Conservation (phyloP, 2,113 vertebrate genomes). For the Phalacrocorax brasilianus region DNA sequence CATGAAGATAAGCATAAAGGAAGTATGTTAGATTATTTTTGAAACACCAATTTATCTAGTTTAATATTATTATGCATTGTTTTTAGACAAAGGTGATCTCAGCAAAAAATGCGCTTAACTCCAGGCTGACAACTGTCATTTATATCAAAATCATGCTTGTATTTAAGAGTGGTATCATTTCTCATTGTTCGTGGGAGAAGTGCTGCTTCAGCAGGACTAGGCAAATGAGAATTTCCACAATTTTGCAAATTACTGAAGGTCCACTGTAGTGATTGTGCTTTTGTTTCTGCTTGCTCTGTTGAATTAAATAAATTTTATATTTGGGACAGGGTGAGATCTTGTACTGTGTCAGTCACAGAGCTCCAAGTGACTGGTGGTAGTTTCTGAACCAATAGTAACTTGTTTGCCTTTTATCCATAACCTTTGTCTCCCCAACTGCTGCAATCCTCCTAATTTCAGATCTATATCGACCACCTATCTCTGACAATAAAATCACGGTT, state of each 20-base stretch:
- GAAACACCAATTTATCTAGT: not conserved
- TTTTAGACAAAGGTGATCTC: conserved; percentile 7
- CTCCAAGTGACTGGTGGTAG: not conserved
- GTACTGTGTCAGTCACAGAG: not conserved
- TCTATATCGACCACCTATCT: not conserved
- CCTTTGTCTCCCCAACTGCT: not conserved
- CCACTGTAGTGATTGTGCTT: not conserved
- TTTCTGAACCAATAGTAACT: not conserved
- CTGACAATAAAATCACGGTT: not conserved
- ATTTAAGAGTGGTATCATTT: not conserved
- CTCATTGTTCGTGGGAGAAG: not conserved
- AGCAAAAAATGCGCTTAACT: conserved; percentile 22
- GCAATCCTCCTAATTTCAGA: not conserved
- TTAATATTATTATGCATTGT: not conserved
- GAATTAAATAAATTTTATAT: not conserved
- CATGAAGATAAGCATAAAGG: too few species aligned
- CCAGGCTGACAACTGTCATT: not conserved
- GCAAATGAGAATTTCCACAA: not conserved
- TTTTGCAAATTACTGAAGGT: not conserved
- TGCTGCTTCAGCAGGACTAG: not conserved
- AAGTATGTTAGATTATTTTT: not conserved
- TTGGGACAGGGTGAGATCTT: not conserved
- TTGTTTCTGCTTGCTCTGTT: not conserved
- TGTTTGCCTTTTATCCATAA: not conserved
- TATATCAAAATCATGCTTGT: not conserved